Percentiles rank a stretch among this genome's conserved stretches.
Evolutionary conservation across 2,797 vertebrate genomes (phyloP).

Genomic region (Sebastes baramenuke): DNA sequence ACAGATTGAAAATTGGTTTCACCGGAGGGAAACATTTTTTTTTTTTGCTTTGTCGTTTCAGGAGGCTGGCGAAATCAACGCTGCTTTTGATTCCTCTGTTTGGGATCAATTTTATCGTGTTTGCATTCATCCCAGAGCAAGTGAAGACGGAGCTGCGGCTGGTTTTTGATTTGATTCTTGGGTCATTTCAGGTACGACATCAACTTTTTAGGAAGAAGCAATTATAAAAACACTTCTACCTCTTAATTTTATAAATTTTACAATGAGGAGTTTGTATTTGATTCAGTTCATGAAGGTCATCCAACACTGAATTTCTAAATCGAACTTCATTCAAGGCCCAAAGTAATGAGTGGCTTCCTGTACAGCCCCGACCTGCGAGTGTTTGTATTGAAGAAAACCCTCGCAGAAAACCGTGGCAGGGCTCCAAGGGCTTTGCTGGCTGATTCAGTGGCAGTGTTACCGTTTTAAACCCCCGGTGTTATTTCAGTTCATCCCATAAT

Average conservation of each 20-base stretch:
- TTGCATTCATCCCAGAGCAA: conserved; percentile 94
- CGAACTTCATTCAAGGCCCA: neutral
- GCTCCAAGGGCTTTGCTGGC: conserved; percentile 28
- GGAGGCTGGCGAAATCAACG: conserved; percentile 95
- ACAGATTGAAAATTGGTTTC: conserved; percentile 42
- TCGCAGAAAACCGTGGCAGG: neutral
- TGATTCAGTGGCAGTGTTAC: conserved; percentile 33
- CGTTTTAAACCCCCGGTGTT: conserved; percentile 45
- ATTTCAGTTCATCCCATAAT: conserved; percentile 51
- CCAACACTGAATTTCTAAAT: neutral
- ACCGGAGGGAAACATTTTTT: neutral
- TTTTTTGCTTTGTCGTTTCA: conserved; percentile 67
- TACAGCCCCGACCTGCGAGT: neutral
- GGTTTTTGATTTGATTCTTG: conserved; percentile 92
- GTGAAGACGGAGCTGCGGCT: conserved; percentile 88
- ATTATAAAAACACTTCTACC: neutral
- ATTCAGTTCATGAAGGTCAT: neutral
- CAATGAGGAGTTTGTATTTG: neutral
- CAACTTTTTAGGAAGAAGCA: neutral
- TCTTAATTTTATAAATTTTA: neutral
- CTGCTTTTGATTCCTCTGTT: conserved; percentile 96
- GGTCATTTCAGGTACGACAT: conserved; percentile 93
- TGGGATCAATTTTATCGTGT: conserved; percentile 94
- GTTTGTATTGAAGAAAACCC: conserved; percentile 12
- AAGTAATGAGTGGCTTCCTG: neutral